Evolutionary conservation across 1,140 invertebrate species (phyloP).

Genomic region (Gryon sp.): DNA sequence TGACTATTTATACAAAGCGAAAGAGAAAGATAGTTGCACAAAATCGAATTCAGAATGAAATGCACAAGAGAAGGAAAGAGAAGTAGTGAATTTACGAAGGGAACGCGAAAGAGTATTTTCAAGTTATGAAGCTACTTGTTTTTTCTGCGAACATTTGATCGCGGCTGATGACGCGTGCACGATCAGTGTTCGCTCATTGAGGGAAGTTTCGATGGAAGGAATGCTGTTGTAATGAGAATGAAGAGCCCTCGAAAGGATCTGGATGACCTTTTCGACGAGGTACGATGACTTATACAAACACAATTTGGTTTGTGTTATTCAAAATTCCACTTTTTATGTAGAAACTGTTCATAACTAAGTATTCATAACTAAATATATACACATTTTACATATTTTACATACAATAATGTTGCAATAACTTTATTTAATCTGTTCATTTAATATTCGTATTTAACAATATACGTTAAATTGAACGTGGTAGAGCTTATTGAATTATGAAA

Average conservation of each 20-base stretch:
- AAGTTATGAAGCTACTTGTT: slow-evolving; percentile 26
- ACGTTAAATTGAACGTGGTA: too few relatives aligned
- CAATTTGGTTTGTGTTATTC: slow-evolving; percentile 13
- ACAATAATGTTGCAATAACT: too few relatives aligned
- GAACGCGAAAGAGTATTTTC: slow-evolving; percentile 54
- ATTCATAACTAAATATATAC: too few relatives aligned
- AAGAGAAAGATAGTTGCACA: slow-evolving; percentile 27
- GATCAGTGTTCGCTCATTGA: slow-evolving; percentile 51
- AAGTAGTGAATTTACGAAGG: slow-evolving; percentile 25
- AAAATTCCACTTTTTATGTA: too few relatives aligned
- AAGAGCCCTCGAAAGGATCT: slow-evolving; percentile 74
- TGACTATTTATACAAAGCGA: slow-evolving; percentile 70
- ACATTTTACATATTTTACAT: too few relatives aligned
- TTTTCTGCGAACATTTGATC: slow-evolving; percentile 28
- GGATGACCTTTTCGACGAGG: slow-evolving; percentile 77
- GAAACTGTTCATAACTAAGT: too few relatives aligned
- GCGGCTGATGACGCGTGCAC: slow-evolving; percentile 39
- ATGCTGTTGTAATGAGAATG: slow-evolving; percentile 74
- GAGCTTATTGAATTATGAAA: too few relatives aligned
- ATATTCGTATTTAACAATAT: too few relatives aligned
- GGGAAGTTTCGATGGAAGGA: slow-evolving; percentile 63
- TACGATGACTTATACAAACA: slow-evolving; percentile 54
- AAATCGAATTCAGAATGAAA: slow-evolving; percentile 22
- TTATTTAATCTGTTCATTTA: too few relatives aligned
- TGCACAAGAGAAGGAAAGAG: slow-evolving; percentile 53